Percentiles rank a stretch among this genome's conserved stretches.
phyloP scores from a whole-genome alignment of 2,888 invertebrate species.

The Zhengitettix transpicula region DNA sequence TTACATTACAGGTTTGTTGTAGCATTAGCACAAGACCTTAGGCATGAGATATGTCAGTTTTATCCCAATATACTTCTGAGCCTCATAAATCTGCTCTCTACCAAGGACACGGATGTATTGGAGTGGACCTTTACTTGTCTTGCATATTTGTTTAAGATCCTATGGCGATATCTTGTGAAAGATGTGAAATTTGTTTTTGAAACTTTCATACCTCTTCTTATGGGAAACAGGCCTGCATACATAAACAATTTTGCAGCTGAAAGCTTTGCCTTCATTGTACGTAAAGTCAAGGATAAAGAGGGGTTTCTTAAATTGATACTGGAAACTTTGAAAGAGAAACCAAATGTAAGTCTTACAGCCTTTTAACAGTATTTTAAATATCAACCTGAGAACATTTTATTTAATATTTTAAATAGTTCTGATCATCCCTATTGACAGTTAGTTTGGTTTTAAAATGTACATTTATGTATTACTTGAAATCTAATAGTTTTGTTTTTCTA shows the following conservation, averaged over 20 bases:
- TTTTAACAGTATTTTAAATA: neutral
- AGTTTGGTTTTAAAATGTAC: neutral
- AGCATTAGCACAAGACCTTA: conserved; percentile 72
- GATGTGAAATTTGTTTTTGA: conserved; percentile 58
- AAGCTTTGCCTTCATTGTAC: conserved; percentile 85
- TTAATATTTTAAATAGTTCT: too few species aligned
- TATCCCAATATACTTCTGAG: conserved; percentile 60
- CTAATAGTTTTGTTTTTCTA: too few species aligned
- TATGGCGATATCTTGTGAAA: conserved; percentile 67
- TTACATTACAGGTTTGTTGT: conserved; percentile 49
- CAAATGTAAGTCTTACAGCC: conserved; percentile 41
- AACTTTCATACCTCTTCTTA: conserved; percentile 56
- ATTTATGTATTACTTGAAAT: too few species aligned
- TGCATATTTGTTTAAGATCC: conserved; percentile 78
- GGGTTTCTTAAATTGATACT: conserved; percentile 55
- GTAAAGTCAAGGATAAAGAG: conserved; percentile 68
- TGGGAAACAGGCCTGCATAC: conserved; percentile 61
- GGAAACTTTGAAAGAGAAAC: conserved; percentile 42
- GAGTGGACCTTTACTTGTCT: conserved; percentile 76
- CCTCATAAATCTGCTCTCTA: conserved; percentile 51
- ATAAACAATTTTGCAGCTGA: conserved; percentile 89
- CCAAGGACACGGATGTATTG: conserved; percentile 65
- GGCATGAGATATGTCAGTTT: conserved; percentile 75
- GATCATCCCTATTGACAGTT: neutral
- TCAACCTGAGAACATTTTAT: neutral